Conservation (phyloP, 2,888 invertebrate genomes). For the Cotesia congregata region DNA sequence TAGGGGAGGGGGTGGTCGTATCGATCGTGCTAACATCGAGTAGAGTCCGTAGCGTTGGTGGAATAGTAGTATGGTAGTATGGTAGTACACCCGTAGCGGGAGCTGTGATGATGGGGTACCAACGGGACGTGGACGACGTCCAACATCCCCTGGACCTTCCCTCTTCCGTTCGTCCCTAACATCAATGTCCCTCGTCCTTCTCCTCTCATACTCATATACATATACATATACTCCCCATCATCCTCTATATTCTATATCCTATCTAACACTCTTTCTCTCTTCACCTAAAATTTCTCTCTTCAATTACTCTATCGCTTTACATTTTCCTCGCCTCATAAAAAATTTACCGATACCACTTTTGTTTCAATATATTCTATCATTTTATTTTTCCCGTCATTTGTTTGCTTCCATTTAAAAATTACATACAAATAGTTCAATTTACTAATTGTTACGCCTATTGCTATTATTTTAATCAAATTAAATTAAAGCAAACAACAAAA, state of each 20-base stretch:
- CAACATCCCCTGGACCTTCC: slow-evolving; percentile 38
- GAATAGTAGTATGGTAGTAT: no score
- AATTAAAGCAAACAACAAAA: background rate
- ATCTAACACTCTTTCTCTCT: background rate
- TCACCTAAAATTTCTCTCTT: slow-evolving; percentile 2
- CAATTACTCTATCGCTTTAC: slow-evolving; percentile 9
- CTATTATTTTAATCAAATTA: background rate
- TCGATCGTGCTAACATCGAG: slow-evolving; percentile 65
- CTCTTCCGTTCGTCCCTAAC: slow-evolving; percentile 1
- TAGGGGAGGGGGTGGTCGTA: slow-evolving; percentile 59
- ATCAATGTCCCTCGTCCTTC: slow-evolving; percentile 14
- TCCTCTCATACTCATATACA: slow-evolving; percentile 2
- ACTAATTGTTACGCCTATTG: no score
- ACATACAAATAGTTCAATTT: no score
- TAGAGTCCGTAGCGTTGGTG: slow-evolving; percentile 66
- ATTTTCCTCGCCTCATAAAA: slow-evolving; percentile 9
- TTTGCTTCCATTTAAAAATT: background rate
- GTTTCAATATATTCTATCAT: background rate
- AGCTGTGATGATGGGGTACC: slow-evolving; percentile 53
- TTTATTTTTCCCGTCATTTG: background rate
- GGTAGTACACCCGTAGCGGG: slow-evolving; percentile 68
- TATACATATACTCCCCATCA: background rate
- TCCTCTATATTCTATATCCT: background rate
- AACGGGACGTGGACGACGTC: slow-evolving; percentile 52
- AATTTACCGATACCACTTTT: slow-evolving; percentile 10